These are phyloP conservation scores for Cavia porcellus DNA, from an alignment of 2,113 vertebrate species.

Conservation along the genomic window DNA sequence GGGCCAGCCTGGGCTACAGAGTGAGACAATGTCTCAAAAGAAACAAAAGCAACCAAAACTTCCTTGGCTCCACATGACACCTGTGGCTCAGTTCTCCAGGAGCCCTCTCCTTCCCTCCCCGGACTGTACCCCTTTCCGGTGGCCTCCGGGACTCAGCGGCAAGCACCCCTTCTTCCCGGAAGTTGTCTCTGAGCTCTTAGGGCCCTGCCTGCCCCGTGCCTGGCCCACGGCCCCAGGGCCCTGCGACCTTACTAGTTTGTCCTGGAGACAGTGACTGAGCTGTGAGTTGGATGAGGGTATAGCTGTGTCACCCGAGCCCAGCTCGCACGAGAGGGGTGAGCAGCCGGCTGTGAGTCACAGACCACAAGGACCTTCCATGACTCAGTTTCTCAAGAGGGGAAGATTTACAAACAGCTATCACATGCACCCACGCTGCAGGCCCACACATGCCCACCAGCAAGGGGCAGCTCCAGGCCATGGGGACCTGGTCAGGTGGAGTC, in stretches of 20 bases:
- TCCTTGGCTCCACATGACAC: background rate
- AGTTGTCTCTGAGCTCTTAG: background rate
- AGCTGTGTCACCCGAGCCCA: too few species aligned
- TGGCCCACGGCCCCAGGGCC: background rate
- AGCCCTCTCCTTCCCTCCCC: background rate
- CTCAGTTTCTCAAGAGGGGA: background rate
- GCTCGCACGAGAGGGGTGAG: background rate
- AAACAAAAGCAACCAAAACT: background rate
- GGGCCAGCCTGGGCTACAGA: background rate
- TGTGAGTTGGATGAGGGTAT: background rate
- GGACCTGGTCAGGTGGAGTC: background rate
- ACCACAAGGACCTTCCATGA: background rate
- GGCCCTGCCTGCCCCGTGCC: background rate
- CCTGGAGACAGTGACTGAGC: background rate
- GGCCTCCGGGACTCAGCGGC: background rate
- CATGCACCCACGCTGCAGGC: background rate
- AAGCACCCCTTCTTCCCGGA: background rate
- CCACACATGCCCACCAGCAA: accelerated
- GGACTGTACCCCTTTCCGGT: background rate
- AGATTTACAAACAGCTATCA: background rate
- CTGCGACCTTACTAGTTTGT: background rate
- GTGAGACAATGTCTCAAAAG: background rate
- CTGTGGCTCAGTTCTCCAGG: accelerated
- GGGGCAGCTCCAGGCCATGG: background rate
- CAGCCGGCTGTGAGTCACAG: background rate